These are phyloP conservation scores for Theocolax elegans DNA, from an alignment of 1,140 invertebrate genomes.

Conservation along the genomic window DNA sequence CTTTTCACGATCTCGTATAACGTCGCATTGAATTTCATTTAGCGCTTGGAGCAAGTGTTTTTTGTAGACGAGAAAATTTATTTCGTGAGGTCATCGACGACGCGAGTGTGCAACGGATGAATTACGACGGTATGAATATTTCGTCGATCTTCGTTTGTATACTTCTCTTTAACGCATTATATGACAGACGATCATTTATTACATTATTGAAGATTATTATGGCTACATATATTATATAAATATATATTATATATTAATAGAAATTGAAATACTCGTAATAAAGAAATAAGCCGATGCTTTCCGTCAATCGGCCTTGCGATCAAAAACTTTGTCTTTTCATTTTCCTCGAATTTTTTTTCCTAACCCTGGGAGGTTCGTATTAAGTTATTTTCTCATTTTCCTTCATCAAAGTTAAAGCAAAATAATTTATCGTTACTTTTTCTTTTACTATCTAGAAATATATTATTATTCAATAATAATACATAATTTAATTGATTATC, in stretches of 20 bases:
- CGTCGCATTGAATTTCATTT: slow-evolving; percentile 19
- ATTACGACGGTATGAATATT: neutral
- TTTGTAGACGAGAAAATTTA: neutral
- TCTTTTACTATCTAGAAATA: too few relatives aligned
- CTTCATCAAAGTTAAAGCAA: neutral
- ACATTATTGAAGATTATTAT: slow-evolving; percentile 63
- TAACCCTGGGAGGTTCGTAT: too few relatives aligned
- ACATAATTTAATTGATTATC: too few relatives aligned
- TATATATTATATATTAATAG: slow-evolving; percentile 65
- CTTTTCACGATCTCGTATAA: too few relatives aligned
- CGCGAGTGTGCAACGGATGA: too few relatives aligned
- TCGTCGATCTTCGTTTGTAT: slow-evolving; percentile 42
- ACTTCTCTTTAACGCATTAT: slow-evolving; percentile 51
- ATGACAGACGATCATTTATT: slow-evolving; percentile 60
- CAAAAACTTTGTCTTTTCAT: slow-evolving; percentile 5
- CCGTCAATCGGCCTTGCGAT: slow-evolving; percentile 52
- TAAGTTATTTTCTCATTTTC: neutral
- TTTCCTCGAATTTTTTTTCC: neutral
- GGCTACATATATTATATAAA: slow-evolving; percentile 62
- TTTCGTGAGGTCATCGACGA: neutral
- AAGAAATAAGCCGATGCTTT: slow-evolving; percentile 65
- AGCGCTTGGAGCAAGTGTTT: slow-evolving; percentile 8
- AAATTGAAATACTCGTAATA: slow-evolving; percentile 66
- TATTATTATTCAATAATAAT: too few relatives aligned
- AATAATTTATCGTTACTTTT: too few relatives aligned